Evolutionary conservation across 2,888 invertebrate genomes (phyloP).

Genomic region (Conchocele bisecta): DNA sequence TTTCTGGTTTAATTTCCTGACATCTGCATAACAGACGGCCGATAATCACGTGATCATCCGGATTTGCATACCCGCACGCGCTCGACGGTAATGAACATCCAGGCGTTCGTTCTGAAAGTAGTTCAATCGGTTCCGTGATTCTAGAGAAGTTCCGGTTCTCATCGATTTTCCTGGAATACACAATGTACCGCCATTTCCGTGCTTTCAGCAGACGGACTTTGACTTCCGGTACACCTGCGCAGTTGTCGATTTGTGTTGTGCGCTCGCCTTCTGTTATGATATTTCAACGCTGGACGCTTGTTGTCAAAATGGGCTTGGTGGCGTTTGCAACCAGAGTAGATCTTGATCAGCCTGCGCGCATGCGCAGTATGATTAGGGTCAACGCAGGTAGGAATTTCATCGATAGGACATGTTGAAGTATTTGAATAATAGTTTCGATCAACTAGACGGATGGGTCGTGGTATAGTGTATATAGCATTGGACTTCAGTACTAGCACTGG

Average conservation of each 20-base stretch:
- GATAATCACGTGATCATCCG: conserved; percentile 47
- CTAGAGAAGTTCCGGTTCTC: conserved; percentile 7
- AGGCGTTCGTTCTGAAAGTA: conserved; percentile 13
- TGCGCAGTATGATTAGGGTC: too few species aligned
- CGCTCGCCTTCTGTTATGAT: too few species aligned
- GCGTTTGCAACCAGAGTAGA: too few species aligned
- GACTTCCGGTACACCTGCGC: neutral
- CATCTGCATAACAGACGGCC: conserved; percentile 51
- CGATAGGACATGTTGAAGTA: too few species aligned
- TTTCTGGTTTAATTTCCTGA: conserved; percentile 47
- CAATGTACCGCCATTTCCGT: neutral
- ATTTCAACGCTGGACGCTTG: too few species aligned
- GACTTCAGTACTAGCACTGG: too few species aligned
- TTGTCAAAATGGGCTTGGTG: too few species aligned
- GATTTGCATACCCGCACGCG: conserved; percentile 55
- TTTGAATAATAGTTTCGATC: too few species aligned
- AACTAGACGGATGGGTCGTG: too few species aligned
- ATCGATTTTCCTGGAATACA: conserved; percentile 12
- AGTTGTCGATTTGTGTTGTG: neutral
- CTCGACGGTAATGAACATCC: conserved; percentile 19
- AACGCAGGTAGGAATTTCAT: too few species aligned
- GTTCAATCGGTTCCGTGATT: conserved; percentile 23
- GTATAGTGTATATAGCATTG: too few species aligned
- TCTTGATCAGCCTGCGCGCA: too few species aligned
- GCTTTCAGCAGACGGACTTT: neutral